A percentile compares a stretch with the other conserved stretches of the same genome.
These are phyloP conservation scores for Odontocerum albicorne DNA, from an alignment of 2,888 invertebrate species.

Conservation along the genomic window DNA sequence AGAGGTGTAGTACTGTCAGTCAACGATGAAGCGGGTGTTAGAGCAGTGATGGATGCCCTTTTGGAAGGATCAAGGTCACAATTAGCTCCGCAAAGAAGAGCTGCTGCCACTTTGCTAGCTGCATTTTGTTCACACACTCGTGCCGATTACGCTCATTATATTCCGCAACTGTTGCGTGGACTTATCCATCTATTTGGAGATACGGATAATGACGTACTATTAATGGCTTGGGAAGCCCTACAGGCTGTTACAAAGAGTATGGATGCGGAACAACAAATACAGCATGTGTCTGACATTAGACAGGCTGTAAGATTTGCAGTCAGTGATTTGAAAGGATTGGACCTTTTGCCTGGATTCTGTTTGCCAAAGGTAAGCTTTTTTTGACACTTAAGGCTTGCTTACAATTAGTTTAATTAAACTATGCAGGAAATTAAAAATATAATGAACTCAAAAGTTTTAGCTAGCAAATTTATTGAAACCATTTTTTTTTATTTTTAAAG, in stretches of 20 bases:
- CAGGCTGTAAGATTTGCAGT: conserved; percentile 91
- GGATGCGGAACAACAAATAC: conserved; percentile 80
- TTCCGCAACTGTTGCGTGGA: conserved; percentile 85
- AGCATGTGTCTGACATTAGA: conserved; percentile 85
- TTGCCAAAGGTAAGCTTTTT: conserved; percentile 73
- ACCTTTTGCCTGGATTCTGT: conserved; percentile 89
- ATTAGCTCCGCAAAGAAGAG: conserved; percentile 67
- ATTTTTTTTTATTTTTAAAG: too few relatives aligned
- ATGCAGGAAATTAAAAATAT: too few relatives aligned
- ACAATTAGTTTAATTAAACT: too few relatives aligned
- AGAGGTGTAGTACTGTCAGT: conserved; percentile 92
- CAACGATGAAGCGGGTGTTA: conserved; percentile 81
- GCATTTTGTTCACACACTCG: conserved; percentile 89
- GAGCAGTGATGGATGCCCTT: conserved; percentile 84
- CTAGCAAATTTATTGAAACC: too few relatives aligned
- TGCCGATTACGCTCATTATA: conserved; percentile 84
- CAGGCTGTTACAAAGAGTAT: conserved; percentile 86
- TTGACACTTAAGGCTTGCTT: too few relatives aligned
- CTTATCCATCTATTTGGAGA: conserved; percentile 85
- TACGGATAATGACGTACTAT: conserved; percentile 75
- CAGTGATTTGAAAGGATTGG: conserved; percentile 77
- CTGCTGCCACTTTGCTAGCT: conserved; percentile 84
- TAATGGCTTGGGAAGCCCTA: conserved; percentile 90
- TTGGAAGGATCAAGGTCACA: conserved; percentile 73
- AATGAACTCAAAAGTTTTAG: too few relatives aligned